phyloP scores from a whole-genome alignment of 1,140 invertebrate genomes.

The Linepithema humile region DNA sequence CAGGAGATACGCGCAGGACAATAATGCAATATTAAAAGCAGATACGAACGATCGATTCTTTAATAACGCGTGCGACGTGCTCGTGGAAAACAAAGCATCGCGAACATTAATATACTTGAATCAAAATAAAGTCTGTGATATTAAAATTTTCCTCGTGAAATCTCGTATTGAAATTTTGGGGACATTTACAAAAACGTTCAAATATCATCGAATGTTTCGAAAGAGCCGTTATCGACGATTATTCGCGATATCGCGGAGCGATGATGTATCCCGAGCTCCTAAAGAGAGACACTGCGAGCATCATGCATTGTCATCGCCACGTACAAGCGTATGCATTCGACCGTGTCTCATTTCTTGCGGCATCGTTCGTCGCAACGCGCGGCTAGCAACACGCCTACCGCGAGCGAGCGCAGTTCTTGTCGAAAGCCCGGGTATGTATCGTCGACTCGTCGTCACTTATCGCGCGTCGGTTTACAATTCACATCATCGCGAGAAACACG shows the following conservation, averaged over 20 bases:
- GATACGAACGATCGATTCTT: neutral
- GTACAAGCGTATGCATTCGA: conserved; percentile 28
- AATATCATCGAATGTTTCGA: too few species aligned
- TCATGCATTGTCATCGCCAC: conserved; percentile 48
- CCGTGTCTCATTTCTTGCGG: conserved; percentile 43
- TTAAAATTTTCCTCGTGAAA: neutral
- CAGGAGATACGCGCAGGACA: neutral
- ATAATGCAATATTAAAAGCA: conserved; percentile 15
- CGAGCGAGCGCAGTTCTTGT: conserved; percentile 31
- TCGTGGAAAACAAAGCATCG: neutral
- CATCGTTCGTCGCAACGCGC: conserved; percentile 34
- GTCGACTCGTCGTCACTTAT: conserved; percentile 37
- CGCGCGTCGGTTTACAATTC: conserved; percentile 41
- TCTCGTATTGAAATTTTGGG: neutral
- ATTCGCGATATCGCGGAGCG: too few species aligned
- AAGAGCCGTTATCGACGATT: too few species aligned
- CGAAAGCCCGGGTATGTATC: conserved; percentile 22
- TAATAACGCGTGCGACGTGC: neutral
- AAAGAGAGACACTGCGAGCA: conserved; percentile 15
- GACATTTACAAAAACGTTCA: too few species aligned
- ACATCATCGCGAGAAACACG: conserved; percentile 27
- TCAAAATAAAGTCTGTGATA: neutral
- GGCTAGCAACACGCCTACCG: conserved; percentile 44
- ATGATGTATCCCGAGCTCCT: conserved; percentile 10
- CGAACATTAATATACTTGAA: neutral